Conservation (phyloP, 2,888 invertebrate species). For the Papilio demoleus region DNA sequence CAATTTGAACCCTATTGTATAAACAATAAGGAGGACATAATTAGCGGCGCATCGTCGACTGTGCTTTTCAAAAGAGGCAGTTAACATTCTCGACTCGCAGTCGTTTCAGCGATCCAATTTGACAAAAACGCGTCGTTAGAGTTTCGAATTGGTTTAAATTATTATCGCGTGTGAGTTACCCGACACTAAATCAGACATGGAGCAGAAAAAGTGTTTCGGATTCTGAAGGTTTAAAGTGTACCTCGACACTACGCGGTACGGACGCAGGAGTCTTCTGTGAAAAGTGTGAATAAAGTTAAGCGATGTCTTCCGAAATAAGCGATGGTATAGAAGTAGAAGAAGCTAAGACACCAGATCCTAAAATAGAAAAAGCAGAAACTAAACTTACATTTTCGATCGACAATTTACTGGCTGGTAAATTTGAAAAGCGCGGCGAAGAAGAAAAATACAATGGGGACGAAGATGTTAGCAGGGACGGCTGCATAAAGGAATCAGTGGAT, state of each 20-base stretch:
- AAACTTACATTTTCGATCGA: constrained; percentile 76
- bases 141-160: constrained; percentile 75
- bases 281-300: constrained; percentile 21
- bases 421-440: constrained; percentile 49
- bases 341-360: constrained; percentile 46
- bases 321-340: constrained; percentile 60
- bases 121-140: constrained; percentile 79
- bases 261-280: constrained; percentile 47
- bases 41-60: constrained; percentile 50
- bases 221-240: constrained; percentile 51
- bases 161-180: constrained; percentile 56
- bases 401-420: constrained; percentile 71
- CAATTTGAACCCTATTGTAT: constrained; percentile 52
- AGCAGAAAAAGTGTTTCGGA: constrained; percentile 43
- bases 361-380: constrained; percentile 61
- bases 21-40: constrained; percentile 46
- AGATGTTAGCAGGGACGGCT: constrained; percentile 39
- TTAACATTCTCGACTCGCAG: constrained; percentile 71
- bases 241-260: constrained; percentile 44
- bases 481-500: constrained; percentile 38
- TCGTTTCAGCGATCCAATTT: constrained; percentile 75
- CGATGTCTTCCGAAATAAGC: constrained; percentile 44
- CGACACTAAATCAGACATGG: constrained; percentile 46
- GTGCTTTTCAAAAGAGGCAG: constrained; percentile 73
- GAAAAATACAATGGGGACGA: constrained; percentile 38